phyloP scores from a whole-genome alignment of 30 jellyfish, hydroid and myxozoan genomes.

The Pseudorhiza aurosa region DNA sequence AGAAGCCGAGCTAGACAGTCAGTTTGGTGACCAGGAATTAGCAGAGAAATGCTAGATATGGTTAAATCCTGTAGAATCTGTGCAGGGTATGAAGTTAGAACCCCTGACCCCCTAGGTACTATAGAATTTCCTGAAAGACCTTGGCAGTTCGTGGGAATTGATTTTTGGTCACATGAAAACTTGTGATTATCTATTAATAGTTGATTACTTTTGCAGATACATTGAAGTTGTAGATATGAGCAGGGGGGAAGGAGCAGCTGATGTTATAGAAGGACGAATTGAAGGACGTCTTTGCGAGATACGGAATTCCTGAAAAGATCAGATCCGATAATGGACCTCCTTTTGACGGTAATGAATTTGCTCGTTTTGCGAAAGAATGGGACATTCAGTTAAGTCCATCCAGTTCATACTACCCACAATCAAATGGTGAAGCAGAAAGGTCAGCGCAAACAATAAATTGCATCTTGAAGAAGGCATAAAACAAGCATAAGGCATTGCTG shows the following conservation, averaged over 20 bases:
- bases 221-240: constrained; percentile 33
- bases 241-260: neutral
- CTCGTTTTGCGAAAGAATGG: constrained; percentile 4
- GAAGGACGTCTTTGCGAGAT: constrained; percentile 22
- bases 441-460: constrained; percentile 44
- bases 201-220: constrained; percentile 5
- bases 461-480: constrained; percentile 47
- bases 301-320: constrained; percentile 24
- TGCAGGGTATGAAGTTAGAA: neutral
- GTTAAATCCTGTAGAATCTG: constrained; percentile 38
- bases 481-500: constrained; percentile 41
- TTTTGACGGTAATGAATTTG: neutral
- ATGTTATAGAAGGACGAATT: constrained; percentile 1
- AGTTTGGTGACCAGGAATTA: constrained; percentile 65
- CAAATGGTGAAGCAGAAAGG: constrained; percentile 35
- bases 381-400: constrained; percentile 10
- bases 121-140: constrained; percentile 37
- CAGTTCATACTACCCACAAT: constrained; percentile 31
- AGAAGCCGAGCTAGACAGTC: constrained; percentile 39
- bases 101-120: constrained; percentile 11
- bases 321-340: constrained; percentile 1
- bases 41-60: constrained; percentile 31
- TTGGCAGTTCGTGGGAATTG: constrained; percentile 27
- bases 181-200: constrained; percentile 13
- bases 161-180: constrained; percentile 4